Evolutionary conservation across 2,113 vertebrate genomes (phyloP), one percentile per base, ranked within the genome.

Genomic region (Rhinolophus sinicus): DNA sequence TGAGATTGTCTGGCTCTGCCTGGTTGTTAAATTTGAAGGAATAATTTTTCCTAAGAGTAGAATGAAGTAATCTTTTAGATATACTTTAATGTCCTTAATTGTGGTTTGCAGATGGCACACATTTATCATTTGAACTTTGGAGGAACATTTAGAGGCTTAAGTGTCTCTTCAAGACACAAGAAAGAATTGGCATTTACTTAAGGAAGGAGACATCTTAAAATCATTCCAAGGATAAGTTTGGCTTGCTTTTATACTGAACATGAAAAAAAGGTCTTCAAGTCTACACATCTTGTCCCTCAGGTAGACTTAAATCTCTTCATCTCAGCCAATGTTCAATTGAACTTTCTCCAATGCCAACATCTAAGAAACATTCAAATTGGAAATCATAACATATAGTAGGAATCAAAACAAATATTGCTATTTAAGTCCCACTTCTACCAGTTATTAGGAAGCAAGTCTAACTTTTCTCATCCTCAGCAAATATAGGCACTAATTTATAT

Each of bases 41-140:
- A 92, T 10, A 78, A 9, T 44, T 86, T 90, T 95, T 40, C 4
- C 87, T 92, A 78, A 92, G 73, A 96, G 67, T 93, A 96, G 85
- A 73, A 33, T 95, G 93, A 96, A 95, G 75, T 97, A 97, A 97
- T 90, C 93, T 96, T 97, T 96, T 89, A 90, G 93, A 95, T 95
- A 90, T 94, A 95, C 96, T 97, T 97, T 96, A 95, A 96, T 95
- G 96, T 96, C 84, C 93, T 97, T 96, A 97, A 96, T 96, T 97
- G 64, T 64, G 94, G 88, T 95, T 94, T 96, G 84, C 96, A 97
- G 94, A 97, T 97, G 97, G 93, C 75, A 75, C 94, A 90, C 93
- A 96, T 96, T 95, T 97, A 92, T 97, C 93, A 96, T 94, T 96
- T 97, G 96, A 96, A 97, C 96, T 97, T 97, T 96, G 93, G 76